Conservation (phyloP, 2,113 vertebrate genomes). For the Varanus komodoensis region DNA sequence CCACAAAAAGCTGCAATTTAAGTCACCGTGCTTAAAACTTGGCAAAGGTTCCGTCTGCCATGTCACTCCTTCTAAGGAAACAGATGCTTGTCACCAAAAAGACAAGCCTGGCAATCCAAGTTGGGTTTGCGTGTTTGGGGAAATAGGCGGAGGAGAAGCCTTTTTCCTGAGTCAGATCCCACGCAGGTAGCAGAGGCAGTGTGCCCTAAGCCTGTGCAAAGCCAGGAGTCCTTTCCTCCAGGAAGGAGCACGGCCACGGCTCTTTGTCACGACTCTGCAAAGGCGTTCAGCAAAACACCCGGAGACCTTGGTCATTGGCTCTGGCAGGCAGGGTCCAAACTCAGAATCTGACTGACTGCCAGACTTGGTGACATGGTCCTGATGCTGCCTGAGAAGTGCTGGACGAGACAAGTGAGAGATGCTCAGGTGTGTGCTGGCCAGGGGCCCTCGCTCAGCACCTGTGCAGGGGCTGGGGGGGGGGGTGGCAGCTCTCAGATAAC, state of each 20-base stretch:
- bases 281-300: background rate
- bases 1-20: background rate
- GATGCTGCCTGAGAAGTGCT: background rate
- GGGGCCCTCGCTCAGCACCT: no score
- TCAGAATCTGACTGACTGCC: background rate
- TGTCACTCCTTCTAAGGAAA: background rate
- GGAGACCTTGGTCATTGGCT: background rate
- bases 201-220: background rate
- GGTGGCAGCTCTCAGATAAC: no score
- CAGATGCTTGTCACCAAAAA: background rate
- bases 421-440: no score
- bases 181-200: background rate
- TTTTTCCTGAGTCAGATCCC: background rate
- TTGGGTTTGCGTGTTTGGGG: no score
- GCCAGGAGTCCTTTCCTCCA: background rate
- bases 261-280: background rate
- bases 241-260: background rate
- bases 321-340: background rate
- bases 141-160: background rate
- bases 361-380: no score
- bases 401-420: no score
- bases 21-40: no score
- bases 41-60: background rate
- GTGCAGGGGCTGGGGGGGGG: no score
- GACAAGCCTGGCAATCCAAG: background rate